Evolutionary conservation across 2,113 vertebrate species (phyloP), one percentile per base, ranked within the genome.

Genomic region (Telmatochromis brachygnathus): DNA sequence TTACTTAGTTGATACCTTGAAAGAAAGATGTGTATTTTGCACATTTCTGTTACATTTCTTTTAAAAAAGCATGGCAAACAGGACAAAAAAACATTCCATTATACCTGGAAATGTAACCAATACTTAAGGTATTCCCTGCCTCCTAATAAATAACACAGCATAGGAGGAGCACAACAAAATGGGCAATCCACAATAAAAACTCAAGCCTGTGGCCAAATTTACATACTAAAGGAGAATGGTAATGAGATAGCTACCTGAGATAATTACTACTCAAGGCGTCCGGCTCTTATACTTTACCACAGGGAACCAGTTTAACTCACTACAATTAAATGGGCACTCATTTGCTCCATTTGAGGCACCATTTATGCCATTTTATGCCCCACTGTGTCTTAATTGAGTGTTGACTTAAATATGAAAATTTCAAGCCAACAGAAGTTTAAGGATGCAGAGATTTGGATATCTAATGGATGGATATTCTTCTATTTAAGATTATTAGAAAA

Each of bases 191-290:
- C 90, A 19, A 79, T 14, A 13, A 90, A 85, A 88, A 82, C 49
- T 81, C 2, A 6, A 70, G 83, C 89, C 92, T 30, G 60, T 62
- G 83, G 85, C 84, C 45, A 42, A 87, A 88, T 95, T 93, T 93
- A 83, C 91, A 88, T 92, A 68, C 81, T 91, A 82, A 79, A 92
- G 87, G 85, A 86, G 88, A 87, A 68, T 12, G 58, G 82, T 95
- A 94, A 95, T 95, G 95, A 95, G 94, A 94, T 94, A 90, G 85
- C 94, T 94, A 94, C 95, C 93, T 95, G 93, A 93, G 93, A 94
- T 95, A 95, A 96, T 95, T 94, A 93, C 90, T 91, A 90, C 93
- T 95, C 77, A 90, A 92, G 87, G 92, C 87, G 14, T 92, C 88
- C 68, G 12, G 81, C 92, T 93, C 92, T 94, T 85, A 87, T 89